Evolutionary conservation across 2,113 vertebrate genomes (phyloP), one percentile per base, ranked within the genome.

Genomic region (Numenius arquata): DNA sequence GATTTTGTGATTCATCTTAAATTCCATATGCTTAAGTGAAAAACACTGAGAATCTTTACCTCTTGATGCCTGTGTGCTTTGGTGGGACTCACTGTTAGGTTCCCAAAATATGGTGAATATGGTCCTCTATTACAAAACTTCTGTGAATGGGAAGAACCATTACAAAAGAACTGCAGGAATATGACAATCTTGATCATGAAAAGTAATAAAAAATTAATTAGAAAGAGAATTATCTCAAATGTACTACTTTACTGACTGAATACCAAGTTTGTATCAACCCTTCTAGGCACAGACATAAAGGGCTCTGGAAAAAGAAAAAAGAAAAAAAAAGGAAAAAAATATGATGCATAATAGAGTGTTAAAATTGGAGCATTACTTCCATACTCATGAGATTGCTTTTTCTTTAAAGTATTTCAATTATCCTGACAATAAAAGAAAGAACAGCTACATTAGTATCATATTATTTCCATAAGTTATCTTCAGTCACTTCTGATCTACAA

Each of bases 401-500:
- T 82, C 79, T 96, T 97, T 79, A 75, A 96, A 96, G 71, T 90
- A 76, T 97, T 98, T 96, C 90, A 97, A 38, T 98, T 96, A 97
- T 89, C 81, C 76, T 95, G 89, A 82, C 76, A 79, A 90, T 80
- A 80, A 91, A 86, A 85, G 89, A 83, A 93, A 92, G 79, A 96
- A 70, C 65, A 95, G 70, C 72, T 92, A 89, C 63, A 68, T 96
- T 96, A 96, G 30, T 88, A 91, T 76, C 40, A 52, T 90, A 90
- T 93, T 96, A 95, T 97, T 97, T 97, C 87, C 61, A 9, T 91
- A 93, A 78, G 72, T 61, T 67, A 65, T 86, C 82, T 96, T 96
- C 91, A 91, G 85, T 96, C 82, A 68, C 43, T 95, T 96, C 89
- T 74, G 86, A 94, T 95, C 77, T 48, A 48, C 48, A 12, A 48